Percentiles rank a stretch among this genome's conserved stretches.
phyloP scores from a whole-genome alignment of 2,888 invertebrate species.

The Elysia crispata region DNA sequence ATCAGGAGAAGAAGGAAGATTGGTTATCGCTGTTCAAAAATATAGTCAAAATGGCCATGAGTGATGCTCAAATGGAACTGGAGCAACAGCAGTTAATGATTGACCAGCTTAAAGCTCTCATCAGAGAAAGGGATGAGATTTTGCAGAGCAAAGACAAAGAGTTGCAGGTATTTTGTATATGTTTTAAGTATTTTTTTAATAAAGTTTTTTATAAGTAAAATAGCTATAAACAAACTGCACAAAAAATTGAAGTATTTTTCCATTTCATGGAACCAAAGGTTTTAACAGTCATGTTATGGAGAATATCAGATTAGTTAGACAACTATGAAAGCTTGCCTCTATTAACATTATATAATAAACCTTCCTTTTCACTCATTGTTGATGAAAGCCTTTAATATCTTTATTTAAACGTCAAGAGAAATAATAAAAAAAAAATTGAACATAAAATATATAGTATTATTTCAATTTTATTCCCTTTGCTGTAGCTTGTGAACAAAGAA shows the following conservation, averaged over 20 bases:
- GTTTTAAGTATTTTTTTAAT: too few species aligned
- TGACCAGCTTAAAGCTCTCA: slow-evolving; percentile 75
- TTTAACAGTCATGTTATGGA: too few species aligned
- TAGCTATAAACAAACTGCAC: not conserved
- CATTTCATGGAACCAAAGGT: too few species aligned
- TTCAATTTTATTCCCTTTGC: not conserved
- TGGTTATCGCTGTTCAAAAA: not conserved
- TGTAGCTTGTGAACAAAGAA: too few species aligned
- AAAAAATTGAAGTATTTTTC: not conserved
- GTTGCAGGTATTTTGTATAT: slow-evolving; percentile 64
- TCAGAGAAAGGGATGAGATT: slow-evolving; percentile 74
- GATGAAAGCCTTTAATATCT: too few species aligned
- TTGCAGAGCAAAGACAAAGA: slow-evolving; percentile 73
- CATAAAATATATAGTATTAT: not conserved
- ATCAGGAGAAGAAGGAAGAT: too few species aligned
- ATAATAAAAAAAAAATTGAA: not conserved
- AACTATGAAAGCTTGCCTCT: too few species aligned
- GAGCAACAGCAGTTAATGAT: slow-evolving; percentile 73
- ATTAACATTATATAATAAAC: too few species aligned
- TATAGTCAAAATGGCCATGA: slow-evolving; percentile 57
- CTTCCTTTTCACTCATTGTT: too few species aligned
- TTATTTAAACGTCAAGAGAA: too few species aligned
- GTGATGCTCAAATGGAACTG: slow-evolving; percentile 66
- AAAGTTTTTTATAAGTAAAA: too few species aligned
- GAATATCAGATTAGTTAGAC: too few species aligned